Base-by-base conservation (phyloP, 2,113 vertebrate species). In the Pluvialis apricaria region DNA sequence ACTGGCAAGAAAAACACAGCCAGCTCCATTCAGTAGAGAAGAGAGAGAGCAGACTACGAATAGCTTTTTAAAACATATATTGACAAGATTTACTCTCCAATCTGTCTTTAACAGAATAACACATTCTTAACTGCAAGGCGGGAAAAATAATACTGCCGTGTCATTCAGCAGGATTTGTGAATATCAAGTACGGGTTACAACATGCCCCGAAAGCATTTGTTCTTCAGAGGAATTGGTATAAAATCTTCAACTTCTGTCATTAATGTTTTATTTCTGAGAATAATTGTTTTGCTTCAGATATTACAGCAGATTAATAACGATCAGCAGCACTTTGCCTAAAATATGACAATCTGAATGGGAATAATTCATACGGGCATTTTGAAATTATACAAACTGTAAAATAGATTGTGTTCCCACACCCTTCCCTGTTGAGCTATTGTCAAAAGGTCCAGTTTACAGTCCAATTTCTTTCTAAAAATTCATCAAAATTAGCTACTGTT, bases 221-320 rank as follows among this genome's bases (percentile, higher is more conserved):
- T 89, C 86, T 91, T 86, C 76, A 86, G 57, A 69, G 31, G 34
- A 95, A 81, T 13, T 68, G 31, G 49, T 83, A 76, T n/a, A 77
- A 93, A 82, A 90, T 84, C 86, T 90, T 83, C 86, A 84, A 64
- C 24, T 86, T 95, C 55, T 86, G 51, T 60, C 83, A 78, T 44
- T 83, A 86, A 22, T 75, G 29, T 47, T 88, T 75, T 55, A 82
- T 66, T 84, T 25, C 64, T 52, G 65, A 93, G 57, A 84, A 83
- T 60, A 75, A 93, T 6, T 86, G 40, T 84, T 92, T 91, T 87
- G 60, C 90, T 88, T 75, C 69, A 84, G 40, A 75, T 88, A 91
- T 42, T 80, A 79, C 29, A 86, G 51, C 16, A 75, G n/a, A 93
- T 44, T 86, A 86, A 71, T 75, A 92, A 90, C 17, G 29, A 88